Percentiles rank a stretch among this genome's conserved stretches.
Conservation (phyloP, 1,140 invertebrate species). For the Drosophila kurseongensis region DNA sequence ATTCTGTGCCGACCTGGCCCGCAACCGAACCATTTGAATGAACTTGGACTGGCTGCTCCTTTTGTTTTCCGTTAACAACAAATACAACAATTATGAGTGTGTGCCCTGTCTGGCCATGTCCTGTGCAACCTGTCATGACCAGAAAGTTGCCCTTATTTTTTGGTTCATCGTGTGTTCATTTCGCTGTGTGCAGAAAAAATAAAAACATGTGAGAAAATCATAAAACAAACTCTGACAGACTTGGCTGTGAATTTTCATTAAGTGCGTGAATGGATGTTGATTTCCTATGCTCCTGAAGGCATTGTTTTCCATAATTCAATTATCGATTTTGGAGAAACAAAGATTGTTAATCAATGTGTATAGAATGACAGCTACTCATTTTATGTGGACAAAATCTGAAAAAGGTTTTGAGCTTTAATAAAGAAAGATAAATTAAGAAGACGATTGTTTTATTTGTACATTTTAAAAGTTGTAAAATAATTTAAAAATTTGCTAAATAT, state of each 20-base stretch:
- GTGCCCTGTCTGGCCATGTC: slow-evolving; percentile 34
- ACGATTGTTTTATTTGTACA: too few species aligned
- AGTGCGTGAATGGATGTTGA: neutral
- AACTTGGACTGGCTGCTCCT: slow-evolving; percentile 57
- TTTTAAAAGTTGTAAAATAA: too few species aligned
- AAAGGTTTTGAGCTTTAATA: too few species aligned
- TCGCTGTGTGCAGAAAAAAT: slow-evolving; percentile 9
- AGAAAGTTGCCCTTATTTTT: slow-evolving; percentile 59
- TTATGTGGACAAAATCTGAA: too few species aligned
- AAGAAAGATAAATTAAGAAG: too few species aligned
- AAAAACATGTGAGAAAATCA: slow-evolving; percentile 3
- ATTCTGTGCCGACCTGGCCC: slow-evolving; percentile 6
- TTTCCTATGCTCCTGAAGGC: neutral
- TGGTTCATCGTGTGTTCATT: slow-evolving; percentile 27
- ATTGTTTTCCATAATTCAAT: neutral
- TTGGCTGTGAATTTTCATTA: neutral
- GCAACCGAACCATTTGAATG: slow-evolving; percentile 67
- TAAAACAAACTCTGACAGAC: slow-evolving; percentile 19
- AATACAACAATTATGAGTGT: slow-evolving; percentile 43
- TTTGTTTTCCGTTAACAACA: slow-evolving; percentile 44
- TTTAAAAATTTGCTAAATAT: too few species aligned
- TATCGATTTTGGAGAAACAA: neutral
- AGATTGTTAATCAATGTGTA: too few species aligned
- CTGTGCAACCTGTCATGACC: slow-evolving; percentile 57
- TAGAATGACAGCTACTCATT: too few species aligned